Conservation (phyloP, 2,888 invertebrate genomes). For the Azorinus chamasolen region DNA sequence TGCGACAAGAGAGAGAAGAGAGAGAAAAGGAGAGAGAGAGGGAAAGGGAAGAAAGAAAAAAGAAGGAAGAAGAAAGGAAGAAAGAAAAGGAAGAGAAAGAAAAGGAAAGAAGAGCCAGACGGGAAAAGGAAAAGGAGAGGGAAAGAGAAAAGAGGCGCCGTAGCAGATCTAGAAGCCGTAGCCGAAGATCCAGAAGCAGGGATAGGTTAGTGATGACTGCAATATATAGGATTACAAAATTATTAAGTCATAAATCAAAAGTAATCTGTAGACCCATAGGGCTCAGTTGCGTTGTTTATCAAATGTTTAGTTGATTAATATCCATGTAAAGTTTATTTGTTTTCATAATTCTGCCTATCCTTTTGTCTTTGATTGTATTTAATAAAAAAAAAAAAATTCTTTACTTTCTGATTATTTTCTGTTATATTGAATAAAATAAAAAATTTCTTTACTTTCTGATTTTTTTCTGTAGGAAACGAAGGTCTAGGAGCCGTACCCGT, state of each 20-base stretch:
- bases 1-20: constrained; percentile 86
- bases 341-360: too few species aligned
- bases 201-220: constrained; percentile 60
- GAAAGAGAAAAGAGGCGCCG: constrained; percentile 63
- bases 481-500: constrained; percentile 73
- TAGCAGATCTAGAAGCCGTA: constrained; percentile 59
- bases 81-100: constrained; percentile 85
- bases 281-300: too few species aligned
- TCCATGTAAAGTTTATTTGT: too few species aligned
- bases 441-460: too few species aligned
- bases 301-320: too few species aligned
- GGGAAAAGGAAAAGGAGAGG: constrained; percentile 86
- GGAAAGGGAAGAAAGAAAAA: constrained; percentile 87
- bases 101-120: constrained; percentile 88
- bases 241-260: not conserved
- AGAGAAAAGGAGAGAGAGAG: constrained; percentile 88
- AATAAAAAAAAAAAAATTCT: too few species aligned
- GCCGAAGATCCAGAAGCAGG: constrained; percentile 68
- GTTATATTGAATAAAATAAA: too few species aligned
- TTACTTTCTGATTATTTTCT: too few species aligned
- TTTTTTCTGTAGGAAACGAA: constrained; percentile 59
- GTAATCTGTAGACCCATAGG: too few species aligned
- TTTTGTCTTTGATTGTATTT: too few species aligned
- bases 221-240: not conserved
- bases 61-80: constrained; percentile 82